Evolutionary conservation across 2,113 vertebrate genomes (phyloP), one percentile per base, ranked within the genome.

Genomic region (Xiphorhynchus elegans): DNA sequence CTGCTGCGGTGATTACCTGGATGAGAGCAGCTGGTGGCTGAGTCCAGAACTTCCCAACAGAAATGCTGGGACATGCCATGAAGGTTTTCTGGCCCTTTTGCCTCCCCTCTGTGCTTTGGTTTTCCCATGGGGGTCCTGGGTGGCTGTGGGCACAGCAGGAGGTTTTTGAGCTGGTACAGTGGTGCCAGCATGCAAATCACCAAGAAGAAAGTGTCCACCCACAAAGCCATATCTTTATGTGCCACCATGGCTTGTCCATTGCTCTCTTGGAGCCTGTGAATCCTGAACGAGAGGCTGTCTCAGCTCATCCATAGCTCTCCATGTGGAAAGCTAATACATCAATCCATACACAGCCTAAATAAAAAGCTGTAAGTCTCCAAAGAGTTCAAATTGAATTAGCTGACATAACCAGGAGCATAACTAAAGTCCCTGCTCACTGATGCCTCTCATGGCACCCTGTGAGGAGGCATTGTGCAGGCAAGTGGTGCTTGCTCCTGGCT

Each of bases 1-100:
- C 0, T 0, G 24, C 42, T 82, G 55, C 0, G 0, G 68, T 0
- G 1, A 15, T 46, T 20, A 8, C 1, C 3, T 75, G 78, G n/a
- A 13, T 70, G 64, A 78, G 26, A 66, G 60, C 1, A 4, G 21
- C 66, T 87, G 42, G 35, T 90, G 73, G 8, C 39, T 1, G 3
- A 49, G 11, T 79, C 67, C 37, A 60, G 56, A 24, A 13, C 33
- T 21, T 70, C 18, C 6, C 7, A 2, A 31, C 12, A 37, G 55
- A 78, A 77, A 33, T 23, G 7, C n/a, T 78, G 63, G 68, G 39
- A 20, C 9, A 7, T 9, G 6, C 46, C 9, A 1, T 40, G 29
- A 4, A 11, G 23, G 2, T 70, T 62, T 58, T 69, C 58, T 55
- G 26, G 35, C 40, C 13, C 9, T 72, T 60, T 73, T 90, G 5